Evolutionary conservation across 2,797 vertebrate species (phyloP), one percentile per base, ranked within the genome.

Genomic region (Kryptopterus vitreolus): DNA sequence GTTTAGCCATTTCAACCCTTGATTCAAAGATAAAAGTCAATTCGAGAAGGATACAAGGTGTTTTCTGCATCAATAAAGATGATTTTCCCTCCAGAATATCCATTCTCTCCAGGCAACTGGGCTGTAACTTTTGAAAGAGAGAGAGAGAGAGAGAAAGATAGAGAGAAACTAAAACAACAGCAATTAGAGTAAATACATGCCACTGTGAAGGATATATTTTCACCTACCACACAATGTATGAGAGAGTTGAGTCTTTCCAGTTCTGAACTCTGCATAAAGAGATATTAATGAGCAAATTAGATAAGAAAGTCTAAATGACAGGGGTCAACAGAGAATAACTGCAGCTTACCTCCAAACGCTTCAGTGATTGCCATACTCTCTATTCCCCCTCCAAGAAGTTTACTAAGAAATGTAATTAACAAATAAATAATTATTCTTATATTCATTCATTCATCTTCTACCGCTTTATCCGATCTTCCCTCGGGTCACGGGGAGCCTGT

Each of bases 281-380:
- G 1, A 3, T 58, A 71, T 57, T 13, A 35, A 43, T 50, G 53
- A 26, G 85, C 1, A 70, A 53, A 81, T 85, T 0, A 50, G 78
- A 73, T 46, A 16, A 58, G 33, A 20, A 53, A 15, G 10, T 29
- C 1, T 4, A 74, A 15, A 78, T 33, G 1, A 16, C 46, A 77
- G 13, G 48, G 10, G 24, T n/a, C 29, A 66, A 69, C 24, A 38
- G 71, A 48, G 22, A 1, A 5, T 61, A n/a, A 77, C 2, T 74
- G 1, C 18, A 80, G 1, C 92, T 91, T 86, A 99, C 98, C 98
- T 92, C 98, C 98, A 90, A 99, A 99, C 65, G 96, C 96, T 87
- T 99, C 98, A 24, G 98, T 99, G 87, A 99, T 99, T 61, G 98
- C 96, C 98, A 99, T 99, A 84, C 98, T 99, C 92, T 99, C 97